Percentiles rank a stretch among this genome's conserved stretches.
These are phyloP conservation scores for Parauchenoglanis ngamensis DNA, from an alignment of 2,797 vertebrate genomes.

Conservation along the genomic window DNA sequence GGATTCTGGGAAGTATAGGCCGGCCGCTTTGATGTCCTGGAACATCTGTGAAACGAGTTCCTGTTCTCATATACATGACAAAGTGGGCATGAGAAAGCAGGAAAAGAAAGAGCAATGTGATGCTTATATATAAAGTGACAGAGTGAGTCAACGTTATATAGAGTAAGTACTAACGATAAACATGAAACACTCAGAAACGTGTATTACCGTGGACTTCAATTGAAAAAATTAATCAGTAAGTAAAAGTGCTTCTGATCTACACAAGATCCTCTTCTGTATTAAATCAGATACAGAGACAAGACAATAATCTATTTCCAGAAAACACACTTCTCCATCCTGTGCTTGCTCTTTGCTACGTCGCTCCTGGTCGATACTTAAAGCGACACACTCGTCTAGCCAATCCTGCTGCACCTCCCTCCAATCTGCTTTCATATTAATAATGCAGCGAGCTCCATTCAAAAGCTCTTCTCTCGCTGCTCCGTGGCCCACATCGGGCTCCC, in stretches of 20 bases:
- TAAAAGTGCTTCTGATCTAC: background rate
- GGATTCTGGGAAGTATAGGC: too few species aligned
- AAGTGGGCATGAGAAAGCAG: too few species aligned
- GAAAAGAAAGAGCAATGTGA: too few species aligned
- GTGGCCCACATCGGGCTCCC: constrained; percentile 72
- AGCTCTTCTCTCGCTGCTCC: constrained; percentile 53
- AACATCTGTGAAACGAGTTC: background rate
- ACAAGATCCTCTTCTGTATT: background rate
- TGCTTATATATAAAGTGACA: too few species aligned
- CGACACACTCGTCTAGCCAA: constrained; percentile 58
- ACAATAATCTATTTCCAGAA: background rate
- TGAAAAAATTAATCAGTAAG: too few species aligned
- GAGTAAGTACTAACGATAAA: background rate
- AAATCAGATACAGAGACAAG: background rate
- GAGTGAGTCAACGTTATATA: too few species aligned
- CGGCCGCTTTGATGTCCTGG: background rate
- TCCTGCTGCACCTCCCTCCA: constrained; percentile 57
- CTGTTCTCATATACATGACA: background rate
- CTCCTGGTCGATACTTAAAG: constrained; percentile 55
- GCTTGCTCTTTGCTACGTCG: constrained; percentile 43
- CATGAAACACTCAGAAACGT: background rate
- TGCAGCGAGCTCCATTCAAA: constrained; percentile 66
- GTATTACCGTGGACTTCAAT: too few species aligned
- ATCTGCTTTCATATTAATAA: constrained; percentile 75
- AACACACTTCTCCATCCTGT: background rate